Percentiles rank a stretch among this genome's conserved stretches.
Evolutionary conservation across 2,888 invertebrate species (phyloP).

Genomic region (Lamellibrachia columna): DNA sequence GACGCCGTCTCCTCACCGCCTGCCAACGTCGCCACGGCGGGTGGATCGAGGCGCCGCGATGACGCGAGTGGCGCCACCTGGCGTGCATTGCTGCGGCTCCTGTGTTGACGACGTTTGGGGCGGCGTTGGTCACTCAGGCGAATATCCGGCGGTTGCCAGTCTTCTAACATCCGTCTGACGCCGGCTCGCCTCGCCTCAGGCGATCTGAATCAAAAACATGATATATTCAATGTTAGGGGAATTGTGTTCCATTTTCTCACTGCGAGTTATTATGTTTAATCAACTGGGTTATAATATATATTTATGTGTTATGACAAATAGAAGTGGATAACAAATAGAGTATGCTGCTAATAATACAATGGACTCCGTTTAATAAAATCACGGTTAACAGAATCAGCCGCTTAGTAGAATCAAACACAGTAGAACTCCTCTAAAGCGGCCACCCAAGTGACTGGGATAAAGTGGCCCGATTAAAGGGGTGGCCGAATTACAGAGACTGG

Average conservation of each 20-base stretch:
- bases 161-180: neutral
- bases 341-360: no score
- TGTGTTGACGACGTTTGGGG: neutral
- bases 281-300: no score
- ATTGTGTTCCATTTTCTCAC: neutral
- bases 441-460: no score
- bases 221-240: neutral
- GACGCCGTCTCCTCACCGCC: neutral
- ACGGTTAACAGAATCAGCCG: no score
- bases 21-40: neutral
- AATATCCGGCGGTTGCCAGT: slow-evolving; percentile 1
- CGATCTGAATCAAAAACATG: neutral
- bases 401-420: no score
- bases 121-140: neutral
- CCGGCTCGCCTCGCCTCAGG: neutral
- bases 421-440: no score
- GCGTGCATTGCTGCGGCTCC: neutral
- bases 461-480: no score
- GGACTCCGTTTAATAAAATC: no score
- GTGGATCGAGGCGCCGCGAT: neutral
- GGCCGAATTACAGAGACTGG: no score
- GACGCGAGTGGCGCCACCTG: slow-evolving; percentile 12
- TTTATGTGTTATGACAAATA: no score
- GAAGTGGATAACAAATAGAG: no score
- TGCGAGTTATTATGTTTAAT: no score